phyloP scores from a whole-genome alignment of 2,888 invertebrate species.

The Noctua comes region DNA sequence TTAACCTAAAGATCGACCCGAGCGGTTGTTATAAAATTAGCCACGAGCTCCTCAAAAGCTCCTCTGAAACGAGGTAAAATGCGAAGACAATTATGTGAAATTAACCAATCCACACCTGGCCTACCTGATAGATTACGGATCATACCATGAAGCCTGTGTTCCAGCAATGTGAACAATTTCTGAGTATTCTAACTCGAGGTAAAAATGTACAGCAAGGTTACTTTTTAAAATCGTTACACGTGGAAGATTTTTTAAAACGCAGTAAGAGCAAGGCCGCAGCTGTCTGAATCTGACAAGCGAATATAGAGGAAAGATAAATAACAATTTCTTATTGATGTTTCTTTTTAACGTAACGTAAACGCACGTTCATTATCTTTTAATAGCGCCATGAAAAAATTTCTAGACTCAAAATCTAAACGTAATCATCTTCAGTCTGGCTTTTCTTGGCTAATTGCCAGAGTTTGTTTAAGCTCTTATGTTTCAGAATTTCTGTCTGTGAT shows the following conservation, averaged over 20 bases:
- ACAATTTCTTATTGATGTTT: neutral
- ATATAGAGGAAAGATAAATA: slow-evolving; percentile 29
- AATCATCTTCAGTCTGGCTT: slow-evolving; percentile 34
- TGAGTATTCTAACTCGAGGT: neutral
- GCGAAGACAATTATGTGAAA: neutral
- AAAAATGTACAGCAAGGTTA: neutral
- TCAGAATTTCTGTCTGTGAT: neutral
- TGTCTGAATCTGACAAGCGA: neutral
- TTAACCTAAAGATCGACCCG: no score
- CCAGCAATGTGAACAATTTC: neutral
- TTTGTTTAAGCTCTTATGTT: slow-evolving; percentile 8
- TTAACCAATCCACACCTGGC: neutral
- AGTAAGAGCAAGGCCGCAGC: neutral
- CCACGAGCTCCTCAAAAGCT: no score
- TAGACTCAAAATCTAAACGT: slow-evolving; percentile 15
- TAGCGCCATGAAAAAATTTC: slow-evolving; percentile 20
- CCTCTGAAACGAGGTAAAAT: no score
- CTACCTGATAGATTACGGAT: no score
- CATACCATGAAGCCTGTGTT: neutral
- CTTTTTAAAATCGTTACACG: slow-evolving; percentile 15
- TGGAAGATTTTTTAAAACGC: slow-evolving; percentile 11
- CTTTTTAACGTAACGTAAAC: neutral
- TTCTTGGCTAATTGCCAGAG: slow-evolving; percentile 37
- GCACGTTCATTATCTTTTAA: slow-evolving; percentile 9
- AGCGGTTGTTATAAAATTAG: no score